phyloP scores from a whole-genome alignment of 2,113 vertebrate genomes.

The Entosphenus tridentatus region DNA sequence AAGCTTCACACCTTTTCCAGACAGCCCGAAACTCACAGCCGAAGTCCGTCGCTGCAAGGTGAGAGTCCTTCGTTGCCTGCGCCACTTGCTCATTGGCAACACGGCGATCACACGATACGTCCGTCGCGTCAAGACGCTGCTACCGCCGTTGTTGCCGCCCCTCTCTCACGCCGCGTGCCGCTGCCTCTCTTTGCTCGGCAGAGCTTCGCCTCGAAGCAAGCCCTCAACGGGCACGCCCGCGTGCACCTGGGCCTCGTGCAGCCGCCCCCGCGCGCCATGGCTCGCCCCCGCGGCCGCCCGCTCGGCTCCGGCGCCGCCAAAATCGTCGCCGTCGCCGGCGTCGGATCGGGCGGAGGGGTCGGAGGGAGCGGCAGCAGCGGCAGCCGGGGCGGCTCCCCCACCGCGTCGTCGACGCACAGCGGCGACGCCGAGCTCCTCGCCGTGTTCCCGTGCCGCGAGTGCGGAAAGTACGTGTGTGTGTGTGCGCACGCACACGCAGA shows the following conservation, averaged over 20 bases:
- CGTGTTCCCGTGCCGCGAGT: slow-evolving; percentile 21
- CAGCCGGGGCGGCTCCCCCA: slow-evolving; percentile 10
- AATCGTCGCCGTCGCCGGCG: too few species aligned
- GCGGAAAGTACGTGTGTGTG: slow-evolving; percentile 19
- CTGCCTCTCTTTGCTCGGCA: slow-evolving; percentile 11
- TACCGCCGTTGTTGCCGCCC: too few species aligned
- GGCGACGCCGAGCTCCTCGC: slow-evolving; percentile 11
- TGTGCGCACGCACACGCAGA: neutral
- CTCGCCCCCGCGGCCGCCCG: neutral
- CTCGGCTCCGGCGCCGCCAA: neutral
- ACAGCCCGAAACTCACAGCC: too few species aligned
- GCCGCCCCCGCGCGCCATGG: slow-evolving; percentile 15
- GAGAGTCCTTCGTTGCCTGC: too few species aligned
- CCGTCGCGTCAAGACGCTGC: too few species aligned
- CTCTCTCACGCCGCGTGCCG: too few species aligned
- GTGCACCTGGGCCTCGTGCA: slow-evolving; percentile 31
- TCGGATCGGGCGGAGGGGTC: too few species aligned
- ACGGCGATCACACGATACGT: too few species aligned
- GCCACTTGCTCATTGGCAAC: too few species aligned
- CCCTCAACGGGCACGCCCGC: slow-evolving; percentile 37
- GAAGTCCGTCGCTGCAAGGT: too few species aligned
- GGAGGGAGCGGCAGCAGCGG: slow-evolving; percentile 5
- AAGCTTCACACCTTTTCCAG: too few species aligned
- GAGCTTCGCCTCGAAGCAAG: slow-evolving; percentile 46
- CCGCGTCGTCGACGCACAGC: slow-evolving; percentile 13